A percentile compares a stretch with the other conserved stretches of the same genome.
These are phyloP conservation scores for Theonella swinhoei DNA, from an alignment of 37 sponge, comb jelly and placozoan species.

Conservation along the genomic window DNA sequence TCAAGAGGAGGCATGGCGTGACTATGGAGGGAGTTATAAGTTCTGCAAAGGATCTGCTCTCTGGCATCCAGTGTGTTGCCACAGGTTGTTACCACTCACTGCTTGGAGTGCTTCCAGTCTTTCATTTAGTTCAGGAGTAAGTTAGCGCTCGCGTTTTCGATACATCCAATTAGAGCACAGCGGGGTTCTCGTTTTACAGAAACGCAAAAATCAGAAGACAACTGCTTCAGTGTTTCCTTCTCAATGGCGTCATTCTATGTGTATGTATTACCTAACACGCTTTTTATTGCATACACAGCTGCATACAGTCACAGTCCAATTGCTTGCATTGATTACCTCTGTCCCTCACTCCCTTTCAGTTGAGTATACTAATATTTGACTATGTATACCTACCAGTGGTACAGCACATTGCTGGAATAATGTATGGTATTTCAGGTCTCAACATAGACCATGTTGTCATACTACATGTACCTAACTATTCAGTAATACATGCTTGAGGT, in stretches of 20 bases:
- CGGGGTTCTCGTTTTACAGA: slow-evolving; percentile 19
- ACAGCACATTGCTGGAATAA: not conserved
- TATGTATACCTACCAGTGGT: slow-evolving; percentile 53
- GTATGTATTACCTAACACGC: slow-evolving; percentile 42
- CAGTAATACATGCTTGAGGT: too few relatives aligned
- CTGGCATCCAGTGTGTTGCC: not conserved
- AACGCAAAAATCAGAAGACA: slow-evolving; percentile 66
- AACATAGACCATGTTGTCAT: too few relatives aligned
- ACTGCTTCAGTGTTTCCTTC: slow-evolving; percentile 63
- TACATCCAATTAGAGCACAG: not conserved
- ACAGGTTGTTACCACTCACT: slow-evolving; percentile 17
- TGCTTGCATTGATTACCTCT: too few relatives aligned
- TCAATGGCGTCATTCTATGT: slow-evolving; percentile 72
- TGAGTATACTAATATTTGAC: slow-evolving; percentile 62
- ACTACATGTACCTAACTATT: too few relatives aligned
- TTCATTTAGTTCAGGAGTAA: slow-evolving; percentile 17
- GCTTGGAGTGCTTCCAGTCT: slow-evolving; percentile 34
- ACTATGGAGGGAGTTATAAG: not conserved
- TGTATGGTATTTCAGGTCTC: slow-evolving; percentile 48
- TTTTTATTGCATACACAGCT: too few relatives aligned
- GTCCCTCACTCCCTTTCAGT: too few relatives aligned
- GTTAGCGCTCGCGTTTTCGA: not conserved
- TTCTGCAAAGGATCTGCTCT: not conserved
- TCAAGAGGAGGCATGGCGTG: too few relatives aligned
- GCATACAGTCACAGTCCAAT: too few relatives aligned